Conservation (phyloP, 2,113 vertebrate genomes). For the Azemiops feae region DNA sequence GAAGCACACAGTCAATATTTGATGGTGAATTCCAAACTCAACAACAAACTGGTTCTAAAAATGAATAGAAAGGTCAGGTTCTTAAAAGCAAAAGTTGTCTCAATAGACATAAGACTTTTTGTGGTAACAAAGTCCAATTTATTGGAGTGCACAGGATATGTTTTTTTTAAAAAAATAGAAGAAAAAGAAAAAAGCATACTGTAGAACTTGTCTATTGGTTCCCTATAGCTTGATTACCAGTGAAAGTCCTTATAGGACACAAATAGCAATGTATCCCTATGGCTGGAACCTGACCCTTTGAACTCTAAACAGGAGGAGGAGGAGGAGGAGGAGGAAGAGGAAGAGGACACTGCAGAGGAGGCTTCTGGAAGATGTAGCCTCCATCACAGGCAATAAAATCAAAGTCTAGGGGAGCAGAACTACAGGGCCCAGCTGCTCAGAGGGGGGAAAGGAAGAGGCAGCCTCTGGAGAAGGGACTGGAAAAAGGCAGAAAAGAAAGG, state of each 20-base stretch:
- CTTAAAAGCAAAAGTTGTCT: not conserved
- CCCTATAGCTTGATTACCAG: not conserved
- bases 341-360: not conserved
- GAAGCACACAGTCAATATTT: not conserved
- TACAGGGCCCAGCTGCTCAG: not conserved
- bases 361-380: not conserved
- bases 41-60: not conserved
- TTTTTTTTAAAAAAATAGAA: not conserved
- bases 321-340: too few species aligned
- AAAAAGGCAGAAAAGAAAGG: not conserved
- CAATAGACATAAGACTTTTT: not conserved
- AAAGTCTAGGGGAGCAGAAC: not conserved
- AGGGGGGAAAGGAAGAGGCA: not conserved
- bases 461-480: not conserved
- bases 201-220: not conserved
- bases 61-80: not conserved
- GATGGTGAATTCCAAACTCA: not conserved
- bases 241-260: not conserved
- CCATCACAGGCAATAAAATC: not conserved
- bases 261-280: not conserved
- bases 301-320: not conserved
- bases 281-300: not conserved
- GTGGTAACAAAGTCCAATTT: not conserved
- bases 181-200: not conserved
- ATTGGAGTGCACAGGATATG: not conserved